Evolutionary conservation across 2,113 vertebrate species (phyloP).

Genomic region (Epinephelus cyanopodus): DNA sequence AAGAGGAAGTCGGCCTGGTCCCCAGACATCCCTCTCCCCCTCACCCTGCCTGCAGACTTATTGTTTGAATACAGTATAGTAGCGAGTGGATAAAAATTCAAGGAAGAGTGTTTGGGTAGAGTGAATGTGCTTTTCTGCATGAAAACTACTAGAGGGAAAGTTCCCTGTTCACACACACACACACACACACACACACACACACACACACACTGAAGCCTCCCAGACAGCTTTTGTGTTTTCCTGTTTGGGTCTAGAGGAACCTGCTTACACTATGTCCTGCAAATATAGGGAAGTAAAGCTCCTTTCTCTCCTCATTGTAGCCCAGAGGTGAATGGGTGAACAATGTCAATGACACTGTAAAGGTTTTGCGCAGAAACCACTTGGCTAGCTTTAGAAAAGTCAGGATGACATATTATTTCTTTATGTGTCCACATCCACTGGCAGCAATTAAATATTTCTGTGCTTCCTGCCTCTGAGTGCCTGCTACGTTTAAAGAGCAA

Average conservation of each 20-base stretch:
- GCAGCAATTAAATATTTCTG: constrained; percentile 63
- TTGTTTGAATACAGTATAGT: constrained; percentile 79
- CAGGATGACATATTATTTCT: constrained; percentile 40
- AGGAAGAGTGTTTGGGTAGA: constrained; percentile 69
- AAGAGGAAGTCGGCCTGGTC: constrained; percentile 74
- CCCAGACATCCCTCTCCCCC: constrained; percentile 62
- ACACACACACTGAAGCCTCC: constrained; percentile 29
- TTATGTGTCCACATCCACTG: constrained; percentile 36
- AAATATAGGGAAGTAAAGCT: constrained; percentile 14
- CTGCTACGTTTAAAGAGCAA: constrained; percentile 45
- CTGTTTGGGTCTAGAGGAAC: constrained; percentile 71
- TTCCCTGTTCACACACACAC: constrained; percentile 48
- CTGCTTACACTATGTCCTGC: constrained; percentile 21
- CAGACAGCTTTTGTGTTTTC: constrained; percentile 69
- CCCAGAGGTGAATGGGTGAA: constrained; percentile 1
- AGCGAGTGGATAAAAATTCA: constrained; percentile 69
- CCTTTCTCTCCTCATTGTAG: constrained; percentile 1
- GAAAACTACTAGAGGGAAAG: constrained; percentile 50
- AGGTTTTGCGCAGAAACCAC: constrained; percentile 22
- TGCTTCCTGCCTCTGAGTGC: not conserved
- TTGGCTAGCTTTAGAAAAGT: constrained; percentile 32
- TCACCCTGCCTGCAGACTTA: constrained; percentile 56
- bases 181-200: constrained; percentile 34
- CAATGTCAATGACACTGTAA: not conserved
- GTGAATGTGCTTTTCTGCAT: constrained; percentile 58